Evolutionary conservation across 2,113 vertebrate genomes (phyloP).

Genomic region (Bolborhynchus lineola): DNA sequence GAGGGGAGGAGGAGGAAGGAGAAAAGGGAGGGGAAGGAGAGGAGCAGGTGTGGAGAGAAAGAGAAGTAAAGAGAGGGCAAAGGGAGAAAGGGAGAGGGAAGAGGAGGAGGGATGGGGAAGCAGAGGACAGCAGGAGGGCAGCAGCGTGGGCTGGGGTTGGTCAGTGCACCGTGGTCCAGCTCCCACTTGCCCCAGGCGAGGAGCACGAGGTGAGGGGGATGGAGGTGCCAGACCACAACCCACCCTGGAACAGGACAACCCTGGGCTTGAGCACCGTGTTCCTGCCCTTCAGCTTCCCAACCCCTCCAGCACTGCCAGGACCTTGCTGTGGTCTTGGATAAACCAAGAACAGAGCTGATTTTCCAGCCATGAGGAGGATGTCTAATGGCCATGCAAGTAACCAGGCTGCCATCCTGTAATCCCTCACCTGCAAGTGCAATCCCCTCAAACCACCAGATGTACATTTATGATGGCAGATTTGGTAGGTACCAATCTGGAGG

Average conservation of each 20-base stretch:
- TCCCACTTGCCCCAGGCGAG: not conserved
- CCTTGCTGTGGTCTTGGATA: not conserved
- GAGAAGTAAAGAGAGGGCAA: conserved; percentile 44
- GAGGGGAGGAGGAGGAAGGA: conserved; percentile 48
- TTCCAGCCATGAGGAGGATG: not conserved
- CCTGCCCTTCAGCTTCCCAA: not conserved
- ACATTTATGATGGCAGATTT: not conserved
- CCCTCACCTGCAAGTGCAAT: not conserved
- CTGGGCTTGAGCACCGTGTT: not conserved
- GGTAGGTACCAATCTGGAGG: not conserved
- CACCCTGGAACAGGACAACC: not conserved
- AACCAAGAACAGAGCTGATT: not conserved
- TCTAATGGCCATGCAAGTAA: not conserved
- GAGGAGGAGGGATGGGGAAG: conserved; percentile 1
- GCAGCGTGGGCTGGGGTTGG: not conserved
- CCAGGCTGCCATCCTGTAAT: not conserved
- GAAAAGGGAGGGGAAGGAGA: conserved; percentile 59
- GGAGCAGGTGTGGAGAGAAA: conserved; percentile 52
- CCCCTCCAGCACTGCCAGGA: not conserved
- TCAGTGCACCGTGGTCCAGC: rapidly evolving
- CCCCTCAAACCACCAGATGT: not conserved
- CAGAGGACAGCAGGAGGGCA: not conserved
- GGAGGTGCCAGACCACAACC: not conserved
- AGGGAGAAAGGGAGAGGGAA: not conserved
- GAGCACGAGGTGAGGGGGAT: rapidly evolving